Evolutionary conservation across 2,113 vertebrate genomes (phyloP).

Genomic region (Vireo altiloquus): DNA sequence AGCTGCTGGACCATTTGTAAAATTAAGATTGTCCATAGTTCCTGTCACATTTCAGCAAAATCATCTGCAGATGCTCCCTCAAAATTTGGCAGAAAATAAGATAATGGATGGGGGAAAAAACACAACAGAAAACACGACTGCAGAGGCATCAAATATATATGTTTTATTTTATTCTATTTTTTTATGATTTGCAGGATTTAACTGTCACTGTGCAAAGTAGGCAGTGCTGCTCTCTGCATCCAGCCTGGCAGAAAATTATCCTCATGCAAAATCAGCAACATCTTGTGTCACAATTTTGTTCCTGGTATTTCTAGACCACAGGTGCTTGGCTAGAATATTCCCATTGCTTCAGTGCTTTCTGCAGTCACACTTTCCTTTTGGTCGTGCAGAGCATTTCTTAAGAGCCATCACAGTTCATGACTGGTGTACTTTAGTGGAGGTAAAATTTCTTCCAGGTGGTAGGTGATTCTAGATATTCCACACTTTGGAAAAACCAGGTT

Average conservation of each 20-base stretch:
- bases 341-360: background rate
- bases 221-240: background rate
- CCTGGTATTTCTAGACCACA: background rate
- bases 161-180: background rate
- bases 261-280: background rate
- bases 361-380: background rate
- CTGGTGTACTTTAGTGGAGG: background rate
- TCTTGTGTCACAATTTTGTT: background rate
- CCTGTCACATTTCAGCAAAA: background rate
- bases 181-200: background rate
- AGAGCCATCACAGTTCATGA: background rate
- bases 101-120: background rate
- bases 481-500: background rate
- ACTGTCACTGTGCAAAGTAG: background rate
- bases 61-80: background rate
- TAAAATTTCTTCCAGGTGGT: background rate
- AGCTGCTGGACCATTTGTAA: background rate
- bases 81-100: background rate
- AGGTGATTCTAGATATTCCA: background rate
- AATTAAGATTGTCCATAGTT: background rate
- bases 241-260: background rate
- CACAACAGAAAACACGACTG: background rate
- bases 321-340: background rate
- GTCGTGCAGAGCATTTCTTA: background rate
- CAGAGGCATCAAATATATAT: background rate